A percentile compares a stretch with the other conserved stretches of the same genome.
Evolutionary conservation across 2,888 invertebrate genomes (phyloP).

Genomic region (Luperina nickerlii): DNA sequence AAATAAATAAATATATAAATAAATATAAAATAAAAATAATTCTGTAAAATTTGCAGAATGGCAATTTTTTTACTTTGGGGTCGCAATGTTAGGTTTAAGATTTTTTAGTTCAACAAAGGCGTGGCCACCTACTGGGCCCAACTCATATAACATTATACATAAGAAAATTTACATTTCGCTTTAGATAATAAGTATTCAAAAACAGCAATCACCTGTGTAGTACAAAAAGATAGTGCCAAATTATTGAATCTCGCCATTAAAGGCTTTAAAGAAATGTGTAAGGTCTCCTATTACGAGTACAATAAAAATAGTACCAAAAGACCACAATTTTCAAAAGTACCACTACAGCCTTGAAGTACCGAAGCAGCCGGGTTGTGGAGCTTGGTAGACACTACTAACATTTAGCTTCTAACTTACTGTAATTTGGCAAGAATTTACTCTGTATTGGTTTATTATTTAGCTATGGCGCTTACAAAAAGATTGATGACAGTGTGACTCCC

Average conservation of each 20-base stretch:
- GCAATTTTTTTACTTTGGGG: neutral
- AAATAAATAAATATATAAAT: too few relatives aligned
- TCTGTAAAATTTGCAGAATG: too few relatives aligned
- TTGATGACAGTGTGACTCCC: neutral
- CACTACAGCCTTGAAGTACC: conserved; percentile 23
- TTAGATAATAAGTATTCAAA: too few relatives aligned
- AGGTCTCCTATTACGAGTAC: neutral
- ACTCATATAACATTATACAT: too few relatives aligned
- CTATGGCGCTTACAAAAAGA: neutral
- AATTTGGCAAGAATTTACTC: neutral
- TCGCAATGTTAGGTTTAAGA: neutral
- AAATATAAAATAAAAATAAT: too few relatives aligned
- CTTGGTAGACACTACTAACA: conserved; percentile 59
- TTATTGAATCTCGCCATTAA: neutral
- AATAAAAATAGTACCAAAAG: conserved; percentile 13
- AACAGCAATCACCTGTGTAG: neutral
- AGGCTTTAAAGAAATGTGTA: neutral
- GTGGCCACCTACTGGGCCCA: too few relatives aligned
- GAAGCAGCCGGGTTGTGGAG: conserved; percentile 48
- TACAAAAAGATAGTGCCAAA: neutral
- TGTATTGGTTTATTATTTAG: conserved; percentile 20
- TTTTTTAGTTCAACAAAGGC: neutral
- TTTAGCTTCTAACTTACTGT: conserved; percentile 30
- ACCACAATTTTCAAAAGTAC: conserved; percentile 38
- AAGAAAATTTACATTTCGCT: too few relatives aligned